Evolutionary conservation across 2,113 vertebrate species (phyloP), one percentile per base, ranked within the genome.

Genomic region (Symphodus melops): DNA sequence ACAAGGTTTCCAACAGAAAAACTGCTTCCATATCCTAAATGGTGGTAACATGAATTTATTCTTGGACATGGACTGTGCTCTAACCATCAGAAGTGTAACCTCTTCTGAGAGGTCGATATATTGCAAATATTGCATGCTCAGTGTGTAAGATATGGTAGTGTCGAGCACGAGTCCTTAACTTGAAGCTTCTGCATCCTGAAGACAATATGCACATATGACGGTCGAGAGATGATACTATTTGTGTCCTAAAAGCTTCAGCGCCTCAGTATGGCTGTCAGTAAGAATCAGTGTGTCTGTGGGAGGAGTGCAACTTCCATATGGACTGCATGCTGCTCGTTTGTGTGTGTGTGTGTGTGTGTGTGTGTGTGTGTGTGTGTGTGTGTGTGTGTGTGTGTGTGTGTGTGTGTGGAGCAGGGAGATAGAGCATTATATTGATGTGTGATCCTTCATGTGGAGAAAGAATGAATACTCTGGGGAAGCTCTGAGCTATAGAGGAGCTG

Each of bases 201-300:
- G 69, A 64, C 54, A 81, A 84, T 25, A 53, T 67, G 74, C 12
- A 28, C 57, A 12, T 21, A 14, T 63, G 83, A 89, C 20, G 68
- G 81, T 78, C 52, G 56, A 73, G 55, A 84, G 79, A 73, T 64
- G 79, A 80, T 83, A 75, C 87, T 89, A 89, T 92, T 91, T 89
- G 75, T 77, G 90, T 87, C 76, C 68, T 61, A 69, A 75, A 58
- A 23, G 72, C 48, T 72, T 72, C 74, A 77, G 81, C 81, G 58
- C 65, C 80, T 84, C 68, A 58, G 72, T 74, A 66, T 64, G 84
- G 70, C 75, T 89, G 89, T 89, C 83, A 84, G 71, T 69, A 75
- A 49, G 37, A 84, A 89, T 86, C 84, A 85, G 60, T 72, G 85
- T 75, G 73, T 79, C 70, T 80, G 73, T 82, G 78, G 87, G 86